A percentile compares a stretch with the other conserved stretches of the same genome.
These are phyloP conservation scores for Elephas maximus DNA, from an alignment of 2,113 vertebrate genomes.

Conservation along the genomic window DNA sequence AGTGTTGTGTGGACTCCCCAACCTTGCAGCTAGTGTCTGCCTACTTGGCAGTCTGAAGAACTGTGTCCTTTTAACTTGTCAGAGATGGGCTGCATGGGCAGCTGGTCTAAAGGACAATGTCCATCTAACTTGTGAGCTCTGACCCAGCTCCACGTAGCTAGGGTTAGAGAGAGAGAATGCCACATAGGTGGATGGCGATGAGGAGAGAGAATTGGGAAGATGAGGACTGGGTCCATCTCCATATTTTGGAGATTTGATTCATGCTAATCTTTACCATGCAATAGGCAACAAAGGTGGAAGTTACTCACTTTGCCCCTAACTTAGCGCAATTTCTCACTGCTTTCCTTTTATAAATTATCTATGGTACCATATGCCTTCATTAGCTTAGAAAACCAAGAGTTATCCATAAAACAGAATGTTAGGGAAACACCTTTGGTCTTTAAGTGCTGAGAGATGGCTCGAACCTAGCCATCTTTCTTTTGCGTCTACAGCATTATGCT, in stretches of 20 bases:
- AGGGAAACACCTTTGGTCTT: not conserved
- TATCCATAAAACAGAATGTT: not conserved
- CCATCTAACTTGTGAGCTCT: not conserved
- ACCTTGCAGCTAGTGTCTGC: not conserved
- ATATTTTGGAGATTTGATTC: not conserved
- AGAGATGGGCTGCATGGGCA: not conserved
- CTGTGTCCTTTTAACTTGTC: not conserved
- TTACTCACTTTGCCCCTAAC: not conserved
- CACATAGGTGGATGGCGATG: not conserved
- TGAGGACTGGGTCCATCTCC: not conserved
- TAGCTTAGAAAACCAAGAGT: not conserved
- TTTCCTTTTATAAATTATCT: conserved; percentile 9
- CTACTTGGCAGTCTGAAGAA: not conserved
- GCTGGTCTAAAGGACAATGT: not conserved
- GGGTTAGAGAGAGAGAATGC: not conserved
- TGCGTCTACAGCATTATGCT: accelerated
- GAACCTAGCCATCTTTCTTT: not conserved
- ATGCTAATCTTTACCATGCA: not conserved
- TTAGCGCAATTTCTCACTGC: not conserved
- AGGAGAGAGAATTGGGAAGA: not conserved
- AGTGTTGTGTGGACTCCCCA: not conserved
- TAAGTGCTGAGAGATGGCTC: not conserved
- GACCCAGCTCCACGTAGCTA: not conserved
- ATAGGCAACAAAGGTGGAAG: not conserved
- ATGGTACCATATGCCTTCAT: not conserved